These are phyloP conservation scores for honey bee (Apis mellifera) DNA, from an alignment of 1,140 invertebrate species.

Conservation along the genomic window DNA sequence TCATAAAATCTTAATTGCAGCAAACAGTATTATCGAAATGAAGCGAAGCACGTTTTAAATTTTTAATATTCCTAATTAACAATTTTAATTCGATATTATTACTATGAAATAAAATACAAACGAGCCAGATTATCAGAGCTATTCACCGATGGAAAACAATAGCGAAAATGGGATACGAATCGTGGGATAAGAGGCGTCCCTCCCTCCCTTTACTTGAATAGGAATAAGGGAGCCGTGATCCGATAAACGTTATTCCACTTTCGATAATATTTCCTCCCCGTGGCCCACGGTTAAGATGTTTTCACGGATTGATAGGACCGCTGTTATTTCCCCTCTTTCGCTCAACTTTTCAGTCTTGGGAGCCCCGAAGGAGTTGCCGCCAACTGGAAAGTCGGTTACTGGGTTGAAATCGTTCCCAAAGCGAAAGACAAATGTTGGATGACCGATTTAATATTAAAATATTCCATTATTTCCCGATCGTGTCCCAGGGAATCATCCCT, in stretches of 20 bases:
- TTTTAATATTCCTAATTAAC: too few relatives aligned
- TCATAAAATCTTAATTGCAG: too few relatives aligned
- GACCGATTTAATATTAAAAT: slow-evolving; percentile 27
- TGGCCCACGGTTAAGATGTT: slow-evolving; percentile 26
- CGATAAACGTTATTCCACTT: slow-evolving; percentile 36
- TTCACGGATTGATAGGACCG: slow-evolving; percentile 40
- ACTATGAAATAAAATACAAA: too few relatives aligned
- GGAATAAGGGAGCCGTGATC: neutral
- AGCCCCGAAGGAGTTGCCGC: slow-evolving; percentile 49
- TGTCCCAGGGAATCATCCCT: neutral
- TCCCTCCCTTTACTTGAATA: too few relatives aligned
- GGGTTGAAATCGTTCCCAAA: slow-evolving; percentile 52
- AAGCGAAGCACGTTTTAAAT: too few relatives aligned
- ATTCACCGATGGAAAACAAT: too few relatives aligned
- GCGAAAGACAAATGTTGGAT: slow-evolving; percentile 48
- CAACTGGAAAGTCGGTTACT: slow-evolving; percentile 63
- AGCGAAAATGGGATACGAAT: neutral
- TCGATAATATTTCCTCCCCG: slow-evolving; percentile 42
- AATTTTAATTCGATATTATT: too few relatives aligned
- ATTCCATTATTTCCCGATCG: neutral
- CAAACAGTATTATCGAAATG: too few relatives aligned
- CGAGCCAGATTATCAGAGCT: too few relatives aligned
- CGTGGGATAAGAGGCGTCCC: neutral
- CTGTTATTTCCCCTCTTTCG: slow-evolving; percentile 49
- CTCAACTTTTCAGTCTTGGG: slow-evolving; percentile 53